A percentile compares a stretch with the other conserved stretches of the same genome.
Evolutionary conservation across 2,797 vertebrate genomes (phyloP).

Genomic region (Limosa lapponica): DNA sequence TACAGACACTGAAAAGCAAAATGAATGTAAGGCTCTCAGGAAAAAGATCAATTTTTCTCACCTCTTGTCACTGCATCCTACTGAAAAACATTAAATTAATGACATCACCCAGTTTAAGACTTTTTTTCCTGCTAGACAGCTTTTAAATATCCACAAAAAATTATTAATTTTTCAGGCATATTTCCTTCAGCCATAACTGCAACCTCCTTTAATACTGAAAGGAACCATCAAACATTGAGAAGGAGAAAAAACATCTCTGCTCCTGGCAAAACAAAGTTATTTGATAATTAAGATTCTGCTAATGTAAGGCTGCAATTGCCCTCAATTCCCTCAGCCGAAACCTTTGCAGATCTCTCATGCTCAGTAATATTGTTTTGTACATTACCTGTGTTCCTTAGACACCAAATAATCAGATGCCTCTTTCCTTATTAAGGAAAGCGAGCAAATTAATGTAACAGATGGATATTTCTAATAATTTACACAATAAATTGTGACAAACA

Average conservation of each 20-base stretch:
- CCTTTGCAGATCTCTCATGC: background rate
- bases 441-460: background rate
- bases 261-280: background rate
- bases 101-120: background rate
- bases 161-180: background rate
- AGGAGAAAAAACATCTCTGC: background rate
- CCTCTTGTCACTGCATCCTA: background rate
- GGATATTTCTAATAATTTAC: background rate
- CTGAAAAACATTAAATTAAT: background rate
- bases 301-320: background rate
- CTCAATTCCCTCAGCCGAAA: background rate
- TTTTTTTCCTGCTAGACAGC: background rate
- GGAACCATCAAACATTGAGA: background rate
- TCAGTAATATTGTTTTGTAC: background rate
- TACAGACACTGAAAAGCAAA: background rate
- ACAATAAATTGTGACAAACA: background rate
- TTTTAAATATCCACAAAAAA: background rate
- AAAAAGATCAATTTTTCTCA: background rate
- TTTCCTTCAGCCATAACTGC: background rate
- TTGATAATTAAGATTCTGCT: background rate
- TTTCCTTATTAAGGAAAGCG: constrained; percentile 17
- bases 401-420: constrained; percentile 9
- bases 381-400: constrained; percentile 19
- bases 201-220: background rate
- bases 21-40: background rate